Percentiles rank a stretch among this genome's conserved stretches.
Evolutionary conservation across 2,113 vertebrate genomes (phyloP).

Genomic region (Pao palembangensis): DNA sequence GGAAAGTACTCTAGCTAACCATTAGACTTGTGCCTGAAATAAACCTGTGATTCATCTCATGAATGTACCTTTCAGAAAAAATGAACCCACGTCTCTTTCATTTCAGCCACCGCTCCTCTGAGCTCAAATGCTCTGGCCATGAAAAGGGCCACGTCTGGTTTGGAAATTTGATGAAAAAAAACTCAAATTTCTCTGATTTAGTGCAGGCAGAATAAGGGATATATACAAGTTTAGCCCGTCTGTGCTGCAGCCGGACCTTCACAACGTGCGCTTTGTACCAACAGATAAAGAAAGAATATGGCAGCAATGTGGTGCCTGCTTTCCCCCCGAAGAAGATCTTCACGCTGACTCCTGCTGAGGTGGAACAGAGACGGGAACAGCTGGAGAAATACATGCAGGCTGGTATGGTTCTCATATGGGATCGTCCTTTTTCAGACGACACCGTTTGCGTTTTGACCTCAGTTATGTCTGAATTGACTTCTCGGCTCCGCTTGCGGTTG

Average conservation of each 20-base stretch:
- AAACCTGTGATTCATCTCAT: constrained; percentile 64
- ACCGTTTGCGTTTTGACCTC: constrained; percentile 26
- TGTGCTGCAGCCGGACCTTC: not conserved
- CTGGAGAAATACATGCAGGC: constrained; percentile 99
- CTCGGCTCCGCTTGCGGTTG: constrained; percentile 3
- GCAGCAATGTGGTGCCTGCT: constrained; percentile 87
- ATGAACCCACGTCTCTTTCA: constrained; percentile 20
- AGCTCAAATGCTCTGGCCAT: constrained; percentile 1
- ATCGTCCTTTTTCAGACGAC: constrained; percentile 18
- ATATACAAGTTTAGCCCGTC: not conserved
- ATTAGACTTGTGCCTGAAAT: constrained; percentile 53
- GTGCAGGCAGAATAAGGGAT: not conserved
- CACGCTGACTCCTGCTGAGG: constrained; percentile 90
- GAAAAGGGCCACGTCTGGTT: not conserved
- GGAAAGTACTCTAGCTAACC: constrained; percentile 49
- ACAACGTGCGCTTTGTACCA: not conserved
- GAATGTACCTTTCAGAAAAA: constrained; percentile 39
- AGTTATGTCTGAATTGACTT: constrained; percentile 13
- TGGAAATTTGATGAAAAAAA: not conserved
- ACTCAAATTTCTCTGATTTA: not conserved
- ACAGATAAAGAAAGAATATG: constrained; percentile 94
- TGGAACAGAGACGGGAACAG: constrained; percentile 94
- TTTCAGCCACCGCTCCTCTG: constrained; percentile 13
- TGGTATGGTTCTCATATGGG: constrained; percentile 75
- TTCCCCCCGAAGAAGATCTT: constrained; percentile 99